Conservation (phyloP, 1,140 invertebrate species). For the Calephelis virginiensis region DNA sequence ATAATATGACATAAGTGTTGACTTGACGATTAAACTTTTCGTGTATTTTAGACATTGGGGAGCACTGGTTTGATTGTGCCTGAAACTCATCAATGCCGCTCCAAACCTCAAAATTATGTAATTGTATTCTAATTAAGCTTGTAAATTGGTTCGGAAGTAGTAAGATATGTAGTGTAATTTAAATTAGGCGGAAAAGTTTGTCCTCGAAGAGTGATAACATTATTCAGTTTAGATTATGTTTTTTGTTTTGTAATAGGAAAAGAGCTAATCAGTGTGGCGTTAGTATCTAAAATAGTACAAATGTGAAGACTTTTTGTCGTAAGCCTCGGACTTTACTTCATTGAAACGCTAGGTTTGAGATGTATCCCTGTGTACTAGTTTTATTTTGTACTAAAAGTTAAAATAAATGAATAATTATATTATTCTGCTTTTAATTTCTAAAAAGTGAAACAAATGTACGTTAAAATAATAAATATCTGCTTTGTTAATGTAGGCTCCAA, state of each 20-base stretch:
- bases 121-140: slow-evolving; percentile 66
- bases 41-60: slow-evolving; percentile 68
- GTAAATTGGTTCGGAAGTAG: slow-evolving; percentile 60
- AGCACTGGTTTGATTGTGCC: slow-evolving; percentile 75
- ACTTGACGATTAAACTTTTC: slow-evolving; percentile 34
- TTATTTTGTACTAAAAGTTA: slow-evolving; percentile 80
- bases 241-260: slow-evolving; percentile 65
- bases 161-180: slow-evolving; percentile 52
- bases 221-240: slow-evolving; percentile 70
- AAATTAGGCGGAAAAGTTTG: slow-evolving; percentile 53
- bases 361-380: slow-evolving; percentile 80
- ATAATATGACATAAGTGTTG: slow-evolving; percentile 1
- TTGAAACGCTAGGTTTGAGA: slow-evolving; percentile 79
- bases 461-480: not conserved
- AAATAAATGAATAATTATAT: slow-evolving; percentile 76
- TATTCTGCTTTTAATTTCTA: slow-evolving; percentile 14
- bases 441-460: not conserved
- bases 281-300: slow-evolving; percentile 80
- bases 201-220: slow-evolving; percentile 75
- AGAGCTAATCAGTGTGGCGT: slow-evolving; percentile 75
- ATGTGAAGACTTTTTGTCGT: slow-evolving; percentile 80
- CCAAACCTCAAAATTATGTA: slow-evolving; percentile 77
- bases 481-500: no score
- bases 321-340: slow-evolving; percentile 76
- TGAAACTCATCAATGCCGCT: slow-evolving; percentile 76